These are phyloP conservation scores for Struthio camelus DNA, from an alignment of 2,113 vertebrate species.

Conservation along the genomic window DNA sequence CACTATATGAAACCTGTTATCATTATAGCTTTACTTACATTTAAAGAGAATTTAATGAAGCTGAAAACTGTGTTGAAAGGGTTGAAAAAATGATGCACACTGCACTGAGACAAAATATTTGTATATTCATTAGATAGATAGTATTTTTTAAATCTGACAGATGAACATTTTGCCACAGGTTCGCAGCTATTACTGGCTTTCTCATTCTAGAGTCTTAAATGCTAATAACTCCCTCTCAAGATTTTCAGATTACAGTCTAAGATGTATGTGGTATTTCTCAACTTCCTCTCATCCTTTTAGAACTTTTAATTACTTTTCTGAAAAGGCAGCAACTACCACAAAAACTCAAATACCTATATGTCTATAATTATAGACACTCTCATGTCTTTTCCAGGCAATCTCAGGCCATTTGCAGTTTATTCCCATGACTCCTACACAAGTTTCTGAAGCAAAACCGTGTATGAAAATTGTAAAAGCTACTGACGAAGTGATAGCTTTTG, in stretches of 20 bases:
- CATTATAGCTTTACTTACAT: background rate
- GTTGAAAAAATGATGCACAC: background rate
- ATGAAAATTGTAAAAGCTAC: background rate
- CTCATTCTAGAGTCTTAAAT: background rate
- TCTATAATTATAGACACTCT: background rate
- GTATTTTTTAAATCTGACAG: background rate
- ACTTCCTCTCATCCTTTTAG: constrained; percentile 4
- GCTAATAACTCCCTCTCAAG: background rate
- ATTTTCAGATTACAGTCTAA: background rate
- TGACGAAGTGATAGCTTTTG: background rate
- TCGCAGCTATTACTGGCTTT: constrained; percentile 43
- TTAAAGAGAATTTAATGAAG: constrained; percentile 46
- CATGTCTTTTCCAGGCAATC: background rate
- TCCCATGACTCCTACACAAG: background rate
- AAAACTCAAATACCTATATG: background rate
- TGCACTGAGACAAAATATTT: constrained; percentile 2
- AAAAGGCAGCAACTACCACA: background rate
- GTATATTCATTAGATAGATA: background rate
- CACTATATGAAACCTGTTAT: background rate
- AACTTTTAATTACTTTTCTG: constrained; percentile 40
- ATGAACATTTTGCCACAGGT: background rate
- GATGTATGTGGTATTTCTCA: background rate
- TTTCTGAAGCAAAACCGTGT: background rate
- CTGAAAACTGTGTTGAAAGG: background rate
- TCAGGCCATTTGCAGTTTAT: background rate